Conservation (phyloP, 2,888 invertebrate genomes). For the Polyommatus icarus region DNA sequence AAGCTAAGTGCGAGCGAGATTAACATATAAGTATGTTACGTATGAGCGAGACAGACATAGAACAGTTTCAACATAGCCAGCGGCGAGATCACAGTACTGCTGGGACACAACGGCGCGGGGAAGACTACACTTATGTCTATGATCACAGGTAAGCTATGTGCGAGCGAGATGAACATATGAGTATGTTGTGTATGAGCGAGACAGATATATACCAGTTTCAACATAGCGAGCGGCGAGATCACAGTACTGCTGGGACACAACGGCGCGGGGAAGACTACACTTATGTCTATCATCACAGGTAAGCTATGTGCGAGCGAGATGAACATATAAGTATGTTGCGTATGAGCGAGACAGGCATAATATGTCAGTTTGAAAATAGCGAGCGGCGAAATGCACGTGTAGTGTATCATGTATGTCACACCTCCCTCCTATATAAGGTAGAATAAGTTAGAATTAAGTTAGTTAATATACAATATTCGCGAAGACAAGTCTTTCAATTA, state of each 20-base stretch:
- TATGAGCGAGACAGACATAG: no score
- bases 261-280: slow-evolving; percentile 92
- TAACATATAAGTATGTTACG: neutral
- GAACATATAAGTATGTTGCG: neutral
- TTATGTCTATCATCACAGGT: slow-evolving; percentile 84
- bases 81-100: slow-evolving; percentile 91
- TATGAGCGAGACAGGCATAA: no score
- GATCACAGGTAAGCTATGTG: slow-evolving; percentile 59
- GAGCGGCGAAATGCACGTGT: no score
- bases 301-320: no score
- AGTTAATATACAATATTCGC: no score
- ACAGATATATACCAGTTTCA: no score
- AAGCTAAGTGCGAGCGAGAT: no score
- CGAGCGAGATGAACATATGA: neutral
- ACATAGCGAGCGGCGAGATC: slow-evolving; percentile 91
- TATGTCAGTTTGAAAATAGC: no score
- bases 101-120: slow-evolving; percentile 94
- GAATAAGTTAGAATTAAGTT: no score
- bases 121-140: slow-evolving; percentile 90
- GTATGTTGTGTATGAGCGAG: neutral
- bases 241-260: slow-evolving; percentile 93
- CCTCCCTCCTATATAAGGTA: no score
- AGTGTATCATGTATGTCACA: no score
- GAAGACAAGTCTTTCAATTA: no score
- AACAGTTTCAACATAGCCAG: slow-evolving; percentile 87